Conservation (phyloP, 2,888 invertebrate species). For the Brachyptera risi region DNA sequence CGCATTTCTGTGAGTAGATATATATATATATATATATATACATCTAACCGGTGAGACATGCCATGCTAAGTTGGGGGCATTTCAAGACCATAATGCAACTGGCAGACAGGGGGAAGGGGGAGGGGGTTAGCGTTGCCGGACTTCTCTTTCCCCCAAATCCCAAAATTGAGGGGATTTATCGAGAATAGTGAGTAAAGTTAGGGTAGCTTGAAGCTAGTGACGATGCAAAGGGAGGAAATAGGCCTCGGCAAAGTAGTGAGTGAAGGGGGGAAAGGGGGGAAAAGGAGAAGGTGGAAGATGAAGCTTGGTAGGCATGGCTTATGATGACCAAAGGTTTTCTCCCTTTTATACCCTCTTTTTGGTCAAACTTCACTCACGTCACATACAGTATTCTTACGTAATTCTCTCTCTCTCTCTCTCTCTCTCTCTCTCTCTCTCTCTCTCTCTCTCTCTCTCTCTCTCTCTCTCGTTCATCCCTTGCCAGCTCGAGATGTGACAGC, state of each 20-base stretch:
- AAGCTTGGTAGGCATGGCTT: conserved; percentile 14
- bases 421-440: no score
- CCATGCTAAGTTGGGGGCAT: conserved; percentile 19
- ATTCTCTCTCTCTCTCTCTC: no score
- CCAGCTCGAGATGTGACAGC: no score
- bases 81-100: conserved; percentile 20
- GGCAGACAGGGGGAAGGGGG: not conserved
- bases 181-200: conserved; percentile 23
- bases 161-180: conserved; percentile 31
- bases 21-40: not conserved
- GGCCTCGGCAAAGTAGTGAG: conserved; percentile 13
- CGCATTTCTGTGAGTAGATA: not conserved
- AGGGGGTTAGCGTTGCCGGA: conserved; percentile 17
- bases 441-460: no score
- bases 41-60: conserved; percentile 3
- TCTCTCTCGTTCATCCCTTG: no score
- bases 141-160: conserved; percentile 24
- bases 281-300: not conserved
- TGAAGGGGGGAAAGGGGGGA: conserved; percentile 12
- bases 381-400: conserved; percentile 20
- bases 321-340: conserved; percentile 28
- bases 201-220: conserved; percentile 16
- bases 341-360: conserved; percentile 12
- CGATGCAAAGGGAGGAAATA: conserved; percentile 11
- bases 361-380: conserved; percentile 25